Evolutionary conservation across 2,797 vertebrate species (phyloP).

Genomic region (Graptemys geographica): DNA sequence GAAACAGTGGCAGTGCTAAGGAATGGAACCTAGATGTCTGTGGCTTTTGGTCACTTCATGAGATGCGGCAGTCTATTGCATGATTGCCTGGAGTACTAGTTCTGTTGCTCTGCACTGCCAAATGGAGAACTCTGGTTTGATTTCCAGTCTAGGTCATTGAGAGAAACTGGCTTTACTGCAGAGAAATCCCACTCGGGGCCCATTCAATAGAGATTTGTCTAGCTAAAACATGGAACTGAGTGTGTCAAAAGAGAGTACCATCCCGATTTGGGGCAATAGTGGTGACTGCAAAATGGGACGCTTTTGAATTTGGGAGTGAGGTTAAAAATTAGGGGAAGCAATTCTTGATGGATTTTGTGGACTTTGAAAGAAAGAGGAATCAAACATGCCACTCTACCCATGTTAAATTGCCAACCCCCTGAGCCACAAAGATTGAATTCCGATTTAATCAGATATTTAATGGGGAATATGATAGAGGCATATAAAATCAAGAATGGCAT

Average conservation of each 20-base stretch:
- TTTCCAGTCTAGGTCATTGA: rapidly evolving
- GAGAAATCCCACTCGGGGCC: not conserved
- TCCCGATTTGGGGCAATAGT: no score
- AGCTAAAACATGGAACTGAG: not conserved
- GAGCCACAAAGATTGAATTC: no score
- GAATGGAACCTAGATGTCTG: not conserved
- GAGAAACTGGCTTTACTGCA: not conserved
- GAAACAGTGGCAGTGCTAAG: not conserved
- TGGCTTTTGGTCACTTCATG: not conserved
- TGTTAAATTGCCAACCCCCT: no score
- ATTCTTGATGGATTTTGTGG: no score
- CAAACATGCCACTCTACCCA: no score
- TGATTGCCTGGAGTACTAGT: not conserved
- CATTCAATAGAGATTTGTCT: rapidly evolving
- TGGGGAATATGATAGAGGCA: not conserved
- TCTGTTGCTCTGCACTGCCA: not conserved
- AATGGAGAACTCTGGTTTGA: not conserved
- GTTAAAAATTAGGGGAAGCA: no score
- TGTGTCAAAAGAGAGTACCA: not conserved
- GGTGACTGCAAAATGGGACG: no score
- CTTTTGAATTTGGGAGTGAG: no score
- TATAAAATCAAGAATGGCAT: not conserved
- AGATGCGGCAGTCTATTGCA: not conserved
- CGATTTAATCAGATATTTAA: no score
- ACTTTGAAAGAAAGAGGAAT: no score